A percentile compares a stretch with the other conserved stretches of the same genome.
Evolutionary conservation across 2,888 invertebrate species (phyloP).

Genomic region (Acleris holmiana): DNA sequence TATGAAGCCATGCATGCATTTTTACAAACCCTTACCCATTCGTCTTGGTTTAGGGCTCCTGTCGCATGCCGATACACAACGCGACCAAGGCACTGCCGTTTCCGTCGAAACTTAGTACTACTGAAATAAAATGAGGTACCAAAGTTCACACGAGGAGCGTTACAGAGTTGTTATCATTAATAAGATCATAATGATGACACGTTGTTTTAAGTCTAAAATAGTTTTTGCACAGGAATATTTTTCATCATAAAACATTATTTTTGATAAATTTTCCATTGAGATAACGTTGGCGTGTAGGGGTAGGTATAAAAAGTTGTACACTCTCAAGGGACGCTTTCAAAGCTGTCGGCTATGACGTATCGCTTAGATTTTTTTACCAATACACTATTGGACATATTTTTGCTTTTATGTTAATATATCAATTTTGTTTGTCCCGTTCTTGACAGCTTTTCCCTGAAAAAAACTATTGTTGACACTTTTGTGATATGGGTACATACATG

Average conservation of each 20-base stretch:
- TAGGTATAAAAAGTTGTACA: conserved; percentile 31
- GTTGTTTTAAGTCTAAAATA: too few species aligned
- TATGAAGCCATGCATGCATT: too few species aligned
- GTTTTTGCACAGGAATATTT: too few species aligned
- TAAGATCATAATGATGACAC: too few species aligned
- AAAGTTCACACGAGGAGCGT: too few species aligned
- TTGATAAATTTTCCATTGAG: conserved; percentile 18
- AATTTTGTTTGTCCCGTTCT: conserved; percentile 71
- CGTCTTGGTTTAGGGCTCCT: too few species aligned
- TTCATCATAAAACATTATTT: not conserved
- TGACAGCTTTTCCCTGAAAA: conserved; percentile 61
- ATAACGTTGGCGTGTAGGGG: conserved; percentile 30
- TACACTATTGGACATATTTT: conserved; percentile 77
- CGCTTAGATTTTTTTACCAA: conserved; percentile 75
- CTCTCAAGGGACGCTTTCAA: conserved; percentile 40
- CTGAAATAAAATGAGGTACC: too few species aligned
- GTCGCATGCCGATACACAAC: too few species aligned
- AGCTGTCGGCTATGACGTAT: conserved; percentile 83
- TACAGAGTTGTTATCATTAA: too few species aligned
- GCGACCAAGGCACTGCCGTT: too few species aligned
- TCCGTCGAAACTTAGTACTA: too few species aligned
- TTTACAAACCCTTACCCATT: too few species aligned
- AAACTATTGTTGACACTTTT: conserved; percentile 49
- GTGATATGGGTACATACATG: conserved; percentile 51
- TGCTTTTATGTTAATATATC: conserved; percentile 83